Base-by-base conservation (phyloP, 2,888 invertebrate species). In the Punctoribates punctum region DNA sequence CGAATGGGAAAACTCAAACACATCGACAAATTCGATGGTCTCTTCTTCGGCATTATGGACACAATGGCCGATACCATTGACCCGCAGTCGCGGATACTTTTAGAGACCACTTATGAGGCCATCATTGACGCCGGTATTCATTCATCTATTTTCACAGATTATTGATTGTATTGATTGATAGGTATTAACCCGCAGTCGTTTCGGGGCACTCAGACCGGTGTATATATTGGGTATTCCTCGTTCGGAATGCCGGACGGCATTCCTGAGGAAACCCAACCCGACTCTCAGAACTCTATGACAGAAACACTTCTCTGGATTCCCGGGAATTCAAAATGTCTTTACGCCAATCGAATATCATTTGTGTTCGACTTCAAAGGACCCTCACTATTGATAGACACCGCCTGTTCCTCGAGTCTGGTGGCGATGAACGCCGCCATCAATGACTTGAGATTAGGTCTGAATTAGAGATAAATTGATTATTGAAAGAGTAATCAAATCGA, bases 51-150 rank as follows among this genome's bases (percentile, higher is more conserved):
- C 73, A 93, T 94, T 65, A 93, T 93, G 85, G 90, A 91, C 15
- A 94, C 94, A 85, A 94, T 94, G 84, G 94, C 94, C 15, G 88
- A 93, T 82, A 89, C 91, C 75, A 93, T 96, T 91, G 95, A 96
- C 84, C 94, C 96, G 9, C 93, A 94, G 84, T 87, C 97, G 80
- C 88, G 96, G 79, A 88, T 96, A 84, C 85, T 98, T 80, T 87
- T 98, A 73, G 98, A 96, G 86, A 84, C 91, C 57, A 94, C 95
- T n/a, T 90, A 94, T 84, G 97, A 97, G 85, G 90, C 92, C 51
- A 89, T 96, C 79, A 87, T 96, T 79, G 97, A 97, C 86, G 92
- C 96, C 75, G 91, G 90, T 80, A 78, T 74, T 2, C 25, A 17
- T 34, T 34, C 3, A 34, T 8, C 8, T 8, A 34, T n/a, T n/a